Evolutionary conservation across 2,113 vertebrate species (phyloP).

Genomic region (Geococcyx californianus): DNA sequence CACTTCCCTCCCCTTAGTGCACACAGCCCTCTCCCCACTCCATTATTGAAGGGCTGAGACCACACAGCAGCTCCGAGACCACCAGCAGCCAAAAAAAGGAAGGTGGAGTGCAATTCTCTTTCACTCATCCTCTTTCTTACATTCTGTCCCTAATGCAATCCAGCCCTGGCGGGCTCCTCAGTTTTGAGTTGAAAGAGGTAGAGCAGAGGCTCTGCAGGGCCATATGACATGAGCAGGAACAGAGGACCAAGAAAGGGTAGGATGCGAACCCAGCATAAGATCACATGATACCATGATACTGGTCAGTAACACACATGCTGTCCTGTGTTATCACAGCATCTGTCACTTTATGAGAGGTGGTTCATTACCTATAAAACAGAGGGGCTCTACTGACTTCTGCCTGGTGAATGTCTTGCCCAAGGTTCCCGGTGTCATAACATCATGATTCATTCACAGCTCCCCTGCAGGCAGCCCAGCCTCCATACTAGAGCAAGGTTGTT

Average conservation of each 20-base stretch:
- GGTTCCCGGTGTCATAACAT: not conserved
- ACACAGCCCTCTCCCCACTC: not conserved
- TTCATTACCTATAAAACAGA: not conserved
- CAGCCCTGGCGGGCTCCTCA: not conserved
- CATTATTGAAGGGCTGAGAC: not conserved
- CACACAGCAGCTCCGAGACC: not conserved
- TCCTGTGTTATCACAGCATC: not conserved
- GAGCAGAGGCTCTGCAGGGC: not conserved
- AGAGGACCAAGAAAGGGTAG: not conserved
- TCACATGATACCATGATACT: not conserved
- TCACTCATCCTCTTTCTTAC: not conserved
- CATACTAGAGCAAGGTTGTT: not conserved
- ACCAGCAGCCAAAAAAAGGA: not conserved
- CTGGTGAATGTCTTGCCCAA: not conserved
- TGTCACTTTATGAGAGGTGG: not conserved
- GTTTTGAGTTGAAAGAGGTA: not conserved
- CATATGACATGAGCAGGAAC: not conserved
- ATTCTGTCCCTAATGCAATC: too few relatives aligned
- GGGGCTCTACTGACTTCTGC: not conserved
- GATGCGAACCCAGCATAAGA: not conserved
- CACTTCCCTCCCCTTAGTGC: not conserved
- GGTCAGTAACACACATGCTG: accelerated
- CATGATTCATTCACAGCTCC: not conserved
- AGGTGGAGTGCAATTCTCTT: not conserved
- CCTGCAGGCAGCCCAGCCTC: not conserved